Percentiles rank a stretch among this genome's conserved stretches.
Evolutionary conservation across 64 coral and sea anemone genomes (phyloP).

Genomic region (Porites lutea): DNA sequence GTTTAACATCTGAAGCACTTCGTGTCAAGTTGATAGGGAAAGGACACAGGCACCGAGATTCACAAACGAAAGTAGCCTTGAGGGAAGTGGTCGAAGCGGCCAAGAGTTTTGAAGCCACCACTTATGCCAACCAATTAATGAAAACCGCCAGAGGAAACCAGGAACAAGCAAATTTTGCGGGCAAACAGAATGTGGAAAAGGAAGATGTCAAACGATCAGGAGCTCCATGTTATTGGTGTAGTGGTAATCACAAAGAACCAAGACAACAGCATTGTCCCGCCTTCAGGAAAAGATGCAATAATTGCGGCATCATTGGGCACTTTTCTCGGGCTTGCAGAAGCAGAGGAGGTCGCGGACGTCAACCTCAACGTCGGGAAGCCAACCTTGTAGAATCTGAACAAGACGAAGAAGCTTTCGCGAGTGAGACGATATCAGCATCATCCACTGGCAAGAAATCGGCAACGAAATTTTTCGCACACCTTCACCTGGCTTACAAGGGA

Average conservation of each 20-base stretch:
- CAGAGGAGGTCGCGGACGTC: no score
- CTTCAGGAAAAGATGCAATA: slow-evolving; percentile 48
- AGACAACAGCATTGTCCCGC: slow-evolving; percentile 55
- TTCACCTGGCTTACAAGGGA: slow-evolving; percentile 39
- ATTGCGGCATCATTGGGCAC: no score
- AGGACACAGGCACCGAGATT: slow-evolving; percentile 52
- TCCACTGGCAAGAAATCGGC: slow-evolving; percentile 18
- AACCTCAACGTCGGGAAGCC: no score
- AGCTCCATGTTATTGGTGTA: background rate
- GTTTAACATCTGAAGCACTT: slow-evolving; percentile 56
- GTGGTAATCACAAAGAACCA: slow-evolving; percentile 33
- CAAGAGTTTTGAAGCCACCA: no score
- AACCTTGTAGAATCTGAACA: no score
- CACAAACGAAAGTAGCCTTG: slow-evolving; percentile 37
- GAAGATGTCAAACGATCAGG: slow-evolving; percentile 6
- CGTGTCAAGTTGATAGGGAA: slow-evolving; percentile 56
- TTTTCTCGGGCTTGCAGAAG: no score
- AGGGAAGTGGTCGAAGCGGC: slow-evolving; percentile 44
- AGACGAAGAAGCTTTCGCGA: no score
- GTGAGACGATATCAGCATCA: no score
- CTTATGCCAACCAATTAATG: no score
- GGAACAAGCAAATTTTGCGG: background rate
- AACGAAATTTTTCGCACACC: slow-evolving; percentile 41
- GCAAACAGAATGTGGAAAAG: slow-evolving; percentile 34
- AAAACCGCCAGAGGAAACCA: no score